Conservation (phyloP, 2,797 vertebrate genomes). For the Onychomys leucogaster region DNA sequence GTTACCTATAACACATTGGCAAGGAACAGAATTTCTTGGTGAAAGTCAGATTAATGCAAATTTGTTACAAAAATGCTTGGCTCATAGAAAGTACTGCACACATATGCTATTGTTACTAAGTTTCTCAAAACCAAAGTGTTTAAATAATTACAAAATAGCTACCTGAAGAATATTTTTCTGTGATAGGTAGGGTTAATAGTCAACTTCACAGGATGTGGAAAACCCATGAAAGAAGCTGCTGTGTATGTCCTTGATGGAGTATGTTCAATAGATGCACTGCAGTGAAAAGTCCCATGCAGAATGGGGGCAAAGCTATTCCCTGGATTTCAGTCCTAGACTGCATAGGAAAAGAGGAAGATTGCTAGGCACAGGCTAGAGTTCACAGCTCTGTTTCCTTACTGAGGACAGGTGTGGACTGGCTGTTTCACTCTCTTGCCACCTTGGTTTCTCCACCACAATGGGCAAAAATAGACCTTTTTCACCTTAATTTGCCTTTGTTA, state of each 20-base stretch:
- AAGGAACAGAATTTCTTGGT: background rate
- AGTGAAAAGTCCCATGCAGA: background rate
- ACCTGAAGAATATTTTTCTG: background rate
- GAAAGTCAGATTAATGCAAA: background rate
- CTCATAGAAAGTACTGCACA: background rate
- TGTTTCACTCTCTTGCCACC: background rate
- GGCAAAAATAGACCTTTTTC: background rate
- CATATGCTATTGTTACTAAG: background rate
- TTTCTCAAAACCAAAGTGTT: background rate
- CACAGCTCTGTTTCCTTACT: background rate
- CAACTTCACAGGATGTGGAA: background rate
- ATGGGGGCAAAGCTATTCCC: too few relatives aligned
- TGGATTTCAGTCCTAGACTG: background rate
- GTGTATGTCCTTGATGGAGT: background rate
- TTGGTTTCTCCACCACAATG: background rate
- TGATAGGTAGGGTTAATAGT: background rate
- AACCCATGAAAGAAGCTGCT: background rate
- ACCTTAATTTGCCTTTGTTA: background rate
- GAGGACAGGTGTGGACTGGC: too few relatives aligned
- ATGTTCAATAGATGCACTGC: background rate
- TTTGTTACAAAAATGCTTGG: background rate
- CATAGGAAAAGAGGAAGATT: background rate
- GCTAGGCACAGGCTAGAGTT: background rate
- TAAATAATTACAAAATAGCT: conserved; percentile 43
- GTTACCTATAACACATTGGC: background rate